Conservation (phyloP, 1,140 invertebrate species). For the Pseudomyrmex flavicornis region DNA sequence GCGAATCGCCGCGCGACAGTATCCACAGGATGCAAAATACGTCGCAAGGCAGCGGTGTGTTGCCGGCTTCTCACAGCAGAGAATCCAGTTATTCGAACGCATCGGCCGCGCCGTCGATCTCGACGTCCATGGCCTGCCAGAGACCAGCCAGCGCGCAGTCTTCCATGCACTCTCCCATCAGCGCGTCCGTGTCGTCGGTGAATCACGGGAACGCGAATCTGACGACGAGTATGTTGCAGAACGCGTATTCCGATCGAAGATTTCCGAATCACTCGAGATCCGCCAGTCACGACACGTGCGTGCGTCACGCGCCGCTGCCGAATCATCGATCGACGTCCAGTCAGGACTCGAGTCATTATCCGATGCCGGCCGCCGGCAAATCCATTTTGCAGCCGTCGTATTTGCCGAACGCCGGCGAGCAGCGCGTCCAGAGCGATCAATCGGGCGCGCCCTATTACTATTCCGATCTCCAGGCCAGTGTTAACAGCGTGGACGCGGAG, state of each 20-base stretch:
- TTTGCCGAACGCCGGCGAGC: slow-evolving; percentile 23
- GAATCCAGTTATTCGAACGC: slow-evolving; percentile 77
- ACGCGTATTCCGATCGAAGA: slow-evolving; percentile 22
- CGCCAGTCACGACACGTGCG: slow-evolving; percentile 72
- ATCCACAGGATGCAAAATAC: slow-evolving; percentile 51
- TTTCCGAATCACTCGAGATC: slow-evolving; percentile 53
- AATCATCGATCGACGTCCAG: slow-evolving; percentile 78
- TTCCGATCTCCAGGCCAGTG: slow-evolving; percentile 88
- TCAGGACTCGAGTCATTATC: slow-evolving; percentile 76
- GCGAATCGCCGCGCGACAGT: slow-evolving; percentile 54
- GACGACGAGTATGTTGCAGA: slow-evolving; percentile 35
- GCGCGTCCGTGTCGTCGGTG: slow-evolving; percentile 24
- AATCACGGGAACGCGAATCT: slow-evolving; percentile 29
- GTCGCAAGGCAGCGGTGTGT: slow-evolving; percentile 33
- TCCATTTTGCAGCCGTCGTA: slow-evolving; percentile 40
- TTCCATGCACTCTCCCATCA: slow-evolving; percentile 66
- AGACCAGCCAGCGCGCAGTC: slow-evolving; percentile 72
- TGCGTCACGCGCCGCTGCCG: slow-evolving; percentile 77
- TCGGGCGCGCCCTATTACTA: slow-evolving; percentile 93
- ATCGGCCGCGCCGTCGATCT: slow-evolving; percentile 59
- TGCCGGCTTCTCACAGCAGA: slow-evolving; percentile 70
- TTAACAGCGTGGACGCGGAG: slow-evolving; percentile 59
- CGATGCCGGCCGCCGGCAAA: not conserved
- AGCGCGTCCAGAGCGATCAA: slow-evolving; percentile 66
- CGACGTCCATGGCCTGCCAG: slow-evolving; percentile 66